Evolutionary conservation across 2,888 invertebrate genomes (phyloP).

Genomic region (Kuschelorhynchus macadamiae): DNA sequence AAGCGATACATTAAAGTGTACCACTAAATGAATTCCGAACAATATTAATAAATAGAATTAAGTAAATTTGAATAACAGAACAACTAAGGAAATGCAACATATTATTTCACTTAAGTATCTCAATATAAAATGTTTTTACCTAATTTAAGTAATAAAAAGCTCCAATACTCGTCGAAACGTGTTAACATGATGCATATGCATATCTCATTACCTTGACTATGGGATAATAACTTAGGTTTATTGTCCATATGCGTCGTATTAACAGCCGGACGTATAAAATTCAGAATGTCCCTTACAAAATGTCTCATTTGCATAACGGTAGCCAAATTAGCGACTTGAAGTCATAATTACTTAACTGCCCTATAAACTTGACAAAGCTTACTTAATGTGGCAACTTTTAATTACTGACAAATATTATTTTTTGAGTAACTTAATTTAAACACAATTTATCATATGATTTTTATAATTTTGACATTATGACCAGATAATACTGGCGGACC

Average conservation of each 20-base stretch:
- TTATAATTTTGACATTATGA: too few species aligned
- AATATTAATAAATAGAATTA: too few species aligned
- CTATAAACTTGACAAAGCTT: too few species aligned
- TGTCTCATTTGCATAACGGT: constrained; percentile 45
- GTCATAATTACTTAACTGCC: constrained; percentile 38
- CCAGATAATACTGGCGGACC: too few species aligned
- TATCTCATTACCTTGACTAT: constrained; percentile 56
- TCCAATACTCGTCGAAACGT: constrained; percentile 26
- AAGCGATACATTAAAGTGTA: too few species aligned
- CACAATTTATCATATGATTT: too few species aligned
- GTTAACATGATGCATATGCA: constrained; percentile 44
- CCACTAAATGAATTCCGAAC: too few species aligned
- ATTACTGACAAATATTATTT: too few species aligned
- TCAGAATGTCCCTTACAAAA: constrained; percentile 37
- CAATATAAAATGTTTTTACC: constrained; percentile 1
- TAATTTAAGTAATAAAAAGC: constrained; percentile 24
- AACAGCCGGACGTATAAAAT: constrained; percentile 58
- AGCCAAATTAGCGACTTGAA: constrained; percentile 40
- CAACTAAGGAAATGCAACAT: too few species aligned
- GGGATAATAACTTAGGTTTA: constrained; percentile 54
- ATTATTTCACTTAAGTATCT: neutral
- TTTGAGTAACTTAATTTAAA: too few species aligned
- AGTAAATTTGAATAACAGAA: too few species aligned
- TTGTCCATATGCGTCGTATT: constrained; percentile 55
- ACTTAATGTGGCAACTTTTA: too few species aligned